These are phyloP conservation scores for Drosophila sordidula DNA, from an alignment of 2,888 invertebrate species.

Conservation along the genomic window DNA sequence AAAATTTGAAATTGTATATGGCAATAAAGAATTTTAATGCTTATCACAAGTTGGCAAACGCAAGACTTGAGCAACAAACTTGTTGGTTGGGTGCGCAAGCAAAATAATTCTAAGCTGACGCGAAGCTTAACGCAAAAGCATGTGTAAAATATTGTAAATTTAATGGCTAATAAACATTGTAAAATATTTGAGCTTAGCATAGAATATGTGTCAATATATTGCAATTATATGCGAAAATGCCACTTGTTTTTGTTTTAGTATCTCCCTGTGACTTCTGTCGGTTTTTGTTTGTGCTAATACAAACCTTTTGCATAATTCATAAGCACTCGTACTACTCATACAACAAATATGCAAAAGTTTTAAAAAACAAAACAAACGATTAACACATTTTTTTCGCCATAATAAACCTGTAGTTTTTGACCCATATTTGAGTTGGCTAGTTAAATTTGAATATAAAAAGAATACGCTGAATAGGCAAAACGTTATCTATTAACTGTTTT, in stretches of 20 bases:
- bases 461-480: conserved; percentile 52
- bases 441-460: conserved; percentile 71
- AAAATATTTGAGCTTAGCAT: conserved; percentile 7
- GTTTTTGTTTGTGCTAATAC: conserved; percentile 34
- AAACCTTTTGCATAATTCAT: conserved; percentile 71
- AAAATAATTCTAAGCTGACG: background rate
- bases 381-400: conserved; percentile 62
- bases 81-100: conserved; percentile 10
- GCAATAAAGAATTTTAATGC: conserved; percentile 17
- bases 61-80: conserved; percentile 52
- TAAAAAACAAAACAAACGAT: conserved; percentile 59
- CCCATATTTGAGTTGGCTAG: conserved; percentile 67
- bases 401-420: conserved; percentile 75
- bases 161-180: conserved; percentile 14
- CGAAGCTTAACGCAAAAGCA: background rate
- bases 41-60: conserved; percentile 28
- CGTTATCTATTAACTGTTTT: conserved; percentile 70
- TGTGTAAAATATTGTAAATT: conserved; percentile 17
- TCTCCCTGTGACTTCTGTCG: conserved; percentile 22
- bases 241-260: conserved; percentile 32
- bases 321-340: conserved; percentile 31
- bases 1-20: conserved; percentile 23
- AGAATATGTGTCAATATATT: conserved; percentile 16
- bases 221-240: conserved; percentile 30
- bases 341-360: conserved; percentile 30